These are phyloP conservation scores for Ypsolopha sequella DNA, from an alignment of 2,888 invertebrate species.

Conservation along the genomic window DNA sequence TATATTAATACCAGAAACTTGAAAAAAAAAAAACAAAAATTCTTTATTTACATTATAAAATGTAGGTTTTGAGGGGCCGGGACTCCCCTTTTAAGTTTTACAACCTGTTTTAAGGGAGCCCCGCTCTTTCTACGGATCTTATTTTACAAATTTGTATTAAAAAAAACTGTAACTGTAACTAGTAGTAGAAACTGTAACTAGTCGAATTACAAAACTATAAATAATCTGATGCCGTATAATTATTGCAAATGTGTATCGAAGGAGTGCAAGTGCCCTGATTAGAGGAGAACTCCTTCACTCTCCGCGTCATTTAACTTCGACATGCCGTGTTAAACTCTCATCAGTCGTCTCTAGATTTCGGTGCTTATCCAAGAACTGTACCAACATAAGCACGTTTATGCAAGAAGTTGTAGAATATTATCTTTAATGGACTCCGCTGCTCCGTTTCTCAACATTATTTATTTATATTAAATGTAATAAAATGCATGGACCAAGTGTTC, in stretches of 20 bases:
- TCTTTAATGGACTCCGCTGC: not conserved
- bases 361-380: conserved; percentile 14
- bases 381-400: not conserved
- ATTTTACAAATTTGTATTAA: too few species aligned
- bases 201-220: too few species aligned
- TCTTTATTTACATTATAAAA: too few species aligned
- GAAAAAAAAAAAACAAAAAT: conserved; percentile 32
- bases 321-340: conserved; percentile 35
- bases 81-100: too few species aligned
- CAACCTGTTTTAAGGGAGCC: too few species aligned
- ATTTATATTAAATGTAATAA: conserved; percentile 2
- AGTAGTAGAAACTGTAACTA: too few species aligned
- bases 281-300: conserved; percentile 20
- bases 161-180: too few species aligned
- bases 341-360: conserved; percentile 22
- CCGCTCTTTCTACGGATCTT: too few species aligned
- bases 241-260: conserved; percentile 1
- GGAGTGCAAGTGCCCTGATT: conserved; percentile 10
- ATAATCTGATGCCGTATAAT: not conserved
- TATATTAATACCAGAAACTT: conserved; percentile 47
- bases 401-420: not conserved
- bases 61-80: too few species aligned
- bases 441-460: not conserved
- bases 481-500: not conserved
- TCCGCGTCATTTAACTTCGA: conserved; percentile 29